Conservation (phyloP, 2,888 invertebrate genomes). For the Desoria tigrina region DNA sequence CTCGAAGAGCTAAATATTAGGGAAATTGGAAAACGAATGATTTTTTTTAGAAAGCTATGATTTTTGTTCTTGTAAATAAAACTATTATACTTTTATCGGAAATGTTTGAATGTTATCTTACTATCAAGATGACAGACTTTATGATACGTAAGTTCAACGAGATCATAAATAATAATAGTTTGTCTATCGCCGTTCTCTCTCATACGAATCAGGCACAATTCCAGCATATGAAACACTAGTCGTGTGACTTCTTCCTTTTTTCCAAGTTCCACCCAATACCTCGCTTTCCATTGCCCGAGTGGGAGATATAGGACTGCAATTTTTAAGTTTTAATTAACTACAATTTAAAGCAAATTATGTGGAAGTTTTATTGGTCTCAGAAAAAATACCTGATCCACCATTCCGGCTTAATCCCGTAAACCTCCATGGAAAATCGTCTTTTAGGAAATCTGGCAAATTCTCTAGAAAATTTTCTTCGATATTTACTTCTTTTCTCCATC, state of each 20-base stretch:
- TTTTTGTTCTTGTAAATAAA: no score
- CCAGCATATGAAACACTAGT: conserved; percentile 32
- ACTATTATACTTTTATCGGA: no score
- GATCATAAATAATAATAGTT: conserved; percentile 29
- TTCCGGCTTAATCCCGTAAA: conserved; percentile 1
- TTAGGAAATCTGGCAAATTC: neutral
- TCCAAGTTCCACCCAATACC: conserved; percentile 36
- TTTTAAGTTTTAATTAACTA: neutral
- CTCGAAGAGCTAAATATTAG: conserved; percentile 22
- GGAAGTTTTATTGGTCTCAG: neutral
- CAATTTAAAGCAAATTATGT: neutral
- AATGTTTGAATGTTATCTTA: conserved; percentile 5
- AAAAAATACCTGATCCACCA: conserved; percentile 14
- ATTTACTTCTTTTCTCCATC: conserved; percentile 4
- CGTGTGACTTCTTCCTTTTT: conserved; percentile 31
- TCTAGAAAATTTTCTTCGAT: neutral
- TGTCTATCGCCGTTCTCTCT: conserved; percentile 8
- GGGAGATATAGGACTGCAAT: conserved; percentile 37
- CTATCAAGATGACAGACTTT: conserved; percentile 32
- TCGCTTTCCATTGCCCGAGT: conserved; percentile 31
- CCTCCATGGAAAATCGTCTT: neutral
- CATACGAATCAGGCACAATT: conserved; percentile 25
- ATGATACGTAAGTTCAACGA: conserved; percentile 33
- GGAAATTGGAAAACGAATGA: neutral
- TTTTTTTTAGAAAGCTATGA: no score